Evolutionary conservation across 2,888 invertebrate species (phyloP), one percentile per base, ranked within the genome.

Genomic region (Coremacera marginata): DNA sequence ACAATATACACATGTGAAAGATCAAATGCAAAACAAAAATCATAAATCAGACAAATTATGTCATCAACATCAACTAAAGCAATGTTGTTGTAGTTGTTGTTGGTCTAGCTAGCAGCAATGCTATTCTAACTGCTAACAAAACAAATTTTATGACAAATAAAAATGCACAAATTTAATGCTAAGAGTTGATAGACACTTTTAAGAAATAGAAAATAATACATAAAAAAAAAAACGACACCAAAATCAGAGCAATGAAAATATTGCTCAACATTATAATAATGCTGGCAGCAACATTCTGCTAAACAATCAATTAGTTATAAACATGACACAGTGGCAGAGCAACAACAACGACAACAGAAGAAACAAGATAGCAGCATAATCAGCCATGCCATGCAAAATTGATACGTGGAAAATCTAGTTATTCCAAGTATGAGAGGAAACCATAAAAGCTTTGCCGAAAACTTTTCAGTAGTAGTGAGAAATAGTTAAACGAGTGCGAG

Each of bases 11-110:
- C 51, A 55, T 51, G 68, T 63, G 72, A 77, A 70, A 73, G 70
- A 67, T 76, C 67, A 67, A 57, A 49, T 52, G 73, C 76, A 79
- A 77, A 76, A 65, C 77, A 77, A 71, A 63, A 71, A 68, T 60
- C 78, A 76, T 44, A 76, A 78, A 44, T 25, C 37, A 68, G 16
- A 27, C 49, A 44, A 44, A 49, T 51, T 68, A 65, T 62, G 65
- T 68, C 25, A 71, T 55, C 67, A 75, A 49, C 25, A 71, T 55
- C 67, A 75, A 49, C 65, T 51, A 70, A n/a, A 70, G 51, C 25
- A 31, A 27, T 70, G 31, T 25, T 49, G 25, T 25, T n/a, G 60
- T 37, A 52, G 51, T 67, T 72, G 14, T 44, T 44, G 44, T 44
- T 37, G 37, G 31, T 31, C 3, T 57, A 8, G 19, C n/a, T 25